Evolutionary conservation across 2,797 vertebrate species (phyloP).

Genomic region (Sternarchorhynchus goeldii): DNA sequence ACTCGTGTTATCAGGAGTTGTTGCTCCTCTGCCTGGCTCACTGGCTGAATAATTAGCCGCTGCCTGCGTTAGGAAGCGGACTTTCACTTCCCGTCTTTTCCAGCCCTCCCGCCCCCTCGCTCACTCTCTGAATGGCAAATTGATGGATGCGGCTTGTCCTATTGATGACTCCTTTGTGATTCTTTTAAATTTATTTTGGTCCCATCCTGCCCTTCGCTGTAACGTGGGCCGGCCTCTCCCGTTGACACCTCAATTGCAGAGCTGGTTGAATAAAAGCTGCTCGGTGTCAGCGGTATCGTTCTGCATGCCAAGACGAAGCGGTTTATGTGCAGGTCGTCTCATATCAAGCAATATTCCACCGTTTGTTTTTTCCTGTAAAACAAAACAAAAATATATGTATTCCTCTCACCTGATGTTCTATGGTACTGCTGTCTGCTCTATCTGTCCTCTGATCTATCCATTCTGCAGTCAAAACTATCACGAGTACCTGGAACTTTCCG

Average conservation of each 20-base stretch:
- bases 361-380: background rate
- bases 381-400: background rate
- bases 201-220: slow-evolving; percentile 6
- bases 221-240: slow-evolving; percentile 36
- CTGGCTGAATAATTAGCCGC: slow-evolving; percentile 68
- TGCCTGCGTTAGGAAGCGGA: slow-evolving; percentile 14
- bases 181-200: slow-evolving; percentile 14
- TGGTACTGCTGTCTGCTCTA: background rate
- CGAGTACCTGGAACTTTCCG: background rate
- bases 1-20: slow-evolving; percentile 66
- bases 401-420: slow-evolving; percentile 11
- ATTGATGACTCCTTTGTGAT: slow-evolving; percentile 39
- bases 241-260: slow-evolving; percentile 48
- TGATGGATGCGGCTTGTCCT: slow-evolving; percentile 41
- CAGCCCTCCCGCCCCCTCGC: slow-evolving; percentile 17
- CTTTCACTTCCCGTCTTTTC: background rate
- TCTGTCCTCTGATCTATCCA: background rate
- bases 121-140: slow-evolving; percentile 37
- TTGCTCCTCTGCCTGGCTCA: slow-evolving; percentile 61
- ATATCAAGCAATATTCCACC: background rate
- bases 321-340: background rate
- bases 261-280: slow-evolving; percentile 25
- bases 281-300: background rate
- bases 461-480: background rate
- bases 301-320: background rate